A percentile compares a stretch with the other conserved stretches of the same genome.
Evolutionary conservation across 2,797 vertebrate species (phyloP).

Genomic region (Leptodactylus fallax): DNA sequence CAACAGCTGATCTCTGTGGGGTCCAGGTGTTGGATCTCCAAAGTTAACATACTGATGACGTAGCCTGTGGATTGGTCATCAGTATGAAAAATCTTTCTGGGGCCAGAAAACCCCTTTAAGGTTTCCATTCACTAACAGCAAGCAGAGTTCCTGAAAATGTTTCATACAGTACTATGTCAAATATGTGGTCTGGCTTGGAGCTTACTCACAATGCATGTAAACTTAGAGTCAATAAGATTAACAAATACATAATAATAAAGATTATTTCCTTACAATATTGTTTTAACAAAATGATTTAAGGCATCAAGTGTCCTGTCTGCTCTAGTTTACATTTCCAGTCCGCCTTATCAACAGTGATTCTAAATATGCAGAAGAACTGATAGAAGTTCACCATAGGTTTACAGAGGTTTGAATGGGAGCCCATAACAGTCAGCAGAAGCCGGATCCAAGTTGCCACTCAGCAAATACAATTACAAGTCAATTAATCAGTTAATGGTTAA

Average conservation of each 20-base stretch:
- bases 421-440: slow-evolving; percentile 59
- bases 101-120: too few species aligned
- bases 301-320: neutral
- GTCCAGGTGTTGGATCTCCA: too few species aligned
- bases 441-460: slow-evolving; percentile 60
- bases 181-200: neutral
- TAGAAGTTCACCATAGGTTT: slow-evolving; percentile 43
- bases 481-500: slow-evolving; percentile 55
- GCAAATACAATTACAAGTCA: slow-evolving; percentile 60
- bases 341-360: slow-evolving; percentile 15
- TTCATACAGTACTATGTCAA: neutral
- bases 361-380: slow-evolving; percentile 13
- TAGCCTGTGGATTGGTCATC: too few species aligned
- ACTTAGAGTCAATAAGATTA: neutral
- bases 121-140: too few species aligned
- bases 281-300: neutral
- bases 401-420: slow-evolving; percentile 49
- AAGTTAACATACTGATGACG: too few species aligned
- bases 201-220: neutral
- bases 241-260: neutral
- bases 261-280: neutral
- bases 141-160: too few species aligned
- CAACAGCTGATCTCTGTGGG: too few species aligned
- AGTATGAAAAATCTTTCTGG: too few species aligned
- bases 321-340: neutral